A percentile compares a stretch with the other conserved stretches of the same genome.
These are phyloP conservation scores for Clanis bilineata DNA, from an alignment of 2,888 invertebrate genomes.

Conservation along the genomic window DNA sequence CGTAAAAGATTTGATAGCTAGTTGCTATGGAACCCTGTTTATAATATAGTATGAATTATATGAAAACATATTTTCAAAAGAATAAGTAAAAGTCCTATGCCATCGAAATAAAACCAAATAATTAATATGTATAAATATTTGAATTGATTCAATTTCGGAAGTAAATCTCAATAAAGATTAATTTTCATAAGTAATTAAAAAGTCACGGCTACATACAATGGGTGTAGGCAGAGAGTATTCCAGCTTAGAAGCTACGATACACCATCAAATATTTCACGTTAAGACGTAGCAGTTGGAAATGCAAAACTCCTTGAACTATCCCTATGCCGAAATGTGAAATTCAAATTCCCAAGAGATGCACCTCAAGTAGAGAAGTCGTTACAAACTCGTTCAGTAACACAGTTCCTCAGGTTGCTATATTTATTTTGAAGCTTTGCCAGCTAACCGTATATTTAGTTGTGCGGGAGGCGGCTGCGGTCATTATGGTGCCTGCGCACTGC, in stretches of 20 bases:
- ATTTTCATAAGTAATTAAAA: too few species aligned
- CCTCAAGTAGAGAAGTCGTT: slow-evolving; percentile 51
- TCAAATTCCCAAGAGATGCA: slow-evolving; percentile 52
- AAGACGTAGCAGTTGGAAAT: slow-evolving; percentile 1
- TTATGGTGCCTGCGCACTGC: slow-evolving; percentile 7
- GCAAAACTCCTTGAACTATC: slow-evolving; percentile 10
- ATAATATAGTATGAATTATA: too few species aligned
- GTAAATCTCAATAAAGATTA: too few species aligned
- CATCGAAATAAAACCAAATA: too few species aligned
- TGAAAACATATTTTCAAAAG: too few species aligned
- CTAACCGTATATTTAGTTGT: slow-evolving; percentile 13
- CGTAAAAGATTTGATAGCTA: too few species aligned
- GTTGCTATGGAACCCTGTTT: too few species aligned
- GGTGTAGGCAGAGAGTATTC: too few species aligned
- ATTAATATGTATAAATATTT: too few species aligned
- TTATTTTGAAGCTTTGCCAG: slow-evolving; percentile 12
- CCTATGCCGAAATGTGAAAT: slow-evolving; percentile 49
- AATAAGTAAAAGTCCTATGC: too few species aligned
- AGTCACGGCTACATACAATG: too few species aligned
- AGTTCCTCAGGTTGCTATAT: slow-evolving; percentile 15
- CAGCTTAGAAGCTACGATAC: neutral
- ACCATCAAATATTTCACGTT: neutral
- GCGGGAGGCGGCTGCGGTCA: slow-evolving; percentile 9
- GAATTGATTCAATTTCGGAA: too few species aligned
- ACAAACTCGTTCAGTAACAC: slow-evolving; percentile 59